Conservation (phyloP, 2,797 vertebrate genomes). For the Sebastes oblongus region DNA sequence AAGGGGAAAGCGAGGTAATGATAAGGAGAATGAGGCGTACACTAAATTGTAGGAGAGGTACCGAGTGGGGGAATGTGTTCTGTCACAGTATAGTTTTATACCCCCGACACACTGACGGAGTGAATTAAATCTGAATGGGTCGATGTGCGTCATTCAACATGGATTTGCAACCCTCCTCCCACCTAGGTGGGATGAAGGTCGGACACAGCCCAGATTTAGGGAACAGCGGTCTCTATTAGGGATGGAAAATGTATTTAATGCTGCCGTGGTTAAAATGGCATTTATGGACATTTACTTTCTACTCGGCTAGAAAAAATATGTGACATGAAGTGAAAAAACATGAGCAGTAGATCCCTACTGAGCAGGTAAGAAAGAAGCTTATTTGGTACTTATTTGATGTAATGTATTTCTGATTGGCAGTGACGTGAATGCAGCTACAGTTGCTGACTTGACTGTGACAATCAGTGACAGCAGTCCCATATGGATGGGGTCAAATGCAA, state of each 20-base stretch:
- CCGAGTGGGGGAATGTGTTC: conserved; percentile 32
- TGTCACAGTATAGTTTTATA: conserved; percentile 35
- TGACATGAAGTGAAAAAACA: background rate
- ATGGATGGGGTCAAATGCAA: background rate
- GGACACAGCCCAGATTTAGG: background rate
- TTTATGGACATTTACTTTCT: conserved; percentile 12
- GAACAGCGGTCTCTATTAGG: background rate
- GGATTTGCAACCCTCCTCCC: conserved; percentile 1
- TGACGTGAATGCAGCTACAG: background rate
- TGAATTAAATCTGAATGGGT: conserved; percentile 25
- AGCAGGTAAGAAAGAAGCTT: background rate
- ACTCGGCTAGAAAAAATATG: background rate
- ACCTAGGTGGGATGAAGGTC: conserved; percentile 16
- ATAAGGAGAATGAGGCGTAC: conserved; percentile 54
- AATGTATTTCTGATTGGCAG: background rate
- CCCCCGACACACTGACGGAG: conserved; percentile 12
- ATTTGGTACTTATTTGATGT: background rate
- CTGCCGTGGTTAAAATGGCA: background rate
- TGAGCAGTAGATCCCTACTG: background rate
- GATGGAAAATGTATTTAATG: background rate
- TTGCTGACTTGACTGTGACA: background rate
- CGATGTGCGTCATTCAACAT: conserved; percentile 1
- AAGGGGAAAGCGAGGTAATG: conserved; percentile 22
- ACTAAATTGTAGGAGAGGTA: conserved; percentile 31
- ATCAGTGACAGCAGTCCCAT: background rate